phyloP scores from a whole-genome alignment of 2,113 vertebrate genomes.

The Pygoscelis antarcticus region DNA sequence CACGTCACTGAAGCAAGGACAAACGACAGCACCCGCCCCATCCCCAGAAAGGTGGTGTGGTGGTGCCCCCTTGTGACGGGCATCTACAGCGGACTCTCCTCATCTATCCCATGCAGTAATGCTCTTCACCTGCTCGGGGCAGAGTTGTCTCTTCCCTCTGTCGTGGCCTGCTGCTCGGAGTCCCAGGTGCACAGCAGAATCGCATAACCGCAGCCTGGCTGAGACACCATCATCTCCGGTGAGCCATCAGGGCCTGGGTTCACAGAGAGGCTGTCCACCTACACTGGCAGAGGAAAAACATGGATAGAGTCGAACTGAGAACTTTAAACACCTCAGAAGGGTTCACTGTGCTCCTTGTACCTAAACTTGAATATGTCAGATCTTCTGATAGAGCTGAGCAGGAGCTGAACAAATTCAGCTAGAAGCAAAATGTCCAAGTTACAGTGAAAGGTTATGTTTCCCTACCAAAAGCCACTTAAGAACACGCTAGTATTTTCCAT shows the following conservation, averaged over 20 bases:
- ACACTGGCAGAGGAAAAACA: neutral
- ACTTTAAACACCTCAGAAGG: neutral
- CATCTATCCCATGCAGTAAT: neutral
- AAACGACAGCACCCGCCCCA: neutral
- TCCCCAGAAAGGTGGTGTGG: neutral
- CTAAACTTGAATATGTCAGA: neutral
- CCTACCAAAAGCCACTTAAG: neutral
- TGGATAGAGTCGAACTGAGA: fast-evolving
- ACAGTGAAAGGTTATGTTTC: neutral
- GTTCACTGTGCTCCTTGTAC: neutral
- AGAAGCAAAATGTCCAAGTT: neutral
- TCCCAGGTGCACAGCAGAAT: slow-evolving; percentile 92
- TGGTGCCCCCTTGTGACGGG: neutral
- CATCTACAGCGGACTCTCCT: neutral
- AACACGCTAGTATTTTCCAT: neutral
- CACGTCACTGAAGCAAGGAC: neutral
- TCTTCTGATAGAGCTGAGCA: neutral
- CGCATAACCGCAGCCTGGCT: slow-evolving; percentile 95
- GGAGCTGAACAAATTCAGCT: neutral
- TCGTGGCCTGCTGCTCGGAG: slow-evolving; percentile 55
- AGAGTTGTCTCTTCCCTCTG: slow-evolving; percentile 25
- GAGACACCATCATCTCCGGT: slow-evolving; percentile 94
- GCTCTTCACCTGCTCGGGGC: slow-evolving; percentile 67
- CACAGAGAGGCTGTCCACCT: slow-evolving; percentile 96
- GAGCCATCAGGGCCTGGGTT: slow-evolving; percentile 86